A percentile compares a stretch with the other conserved stretches of the same genome.
phyloP scores from a whole-genome alignment of 1,140 invertebrate species.

The Pachyrhynchus sulphureomaculatus region DNA sequence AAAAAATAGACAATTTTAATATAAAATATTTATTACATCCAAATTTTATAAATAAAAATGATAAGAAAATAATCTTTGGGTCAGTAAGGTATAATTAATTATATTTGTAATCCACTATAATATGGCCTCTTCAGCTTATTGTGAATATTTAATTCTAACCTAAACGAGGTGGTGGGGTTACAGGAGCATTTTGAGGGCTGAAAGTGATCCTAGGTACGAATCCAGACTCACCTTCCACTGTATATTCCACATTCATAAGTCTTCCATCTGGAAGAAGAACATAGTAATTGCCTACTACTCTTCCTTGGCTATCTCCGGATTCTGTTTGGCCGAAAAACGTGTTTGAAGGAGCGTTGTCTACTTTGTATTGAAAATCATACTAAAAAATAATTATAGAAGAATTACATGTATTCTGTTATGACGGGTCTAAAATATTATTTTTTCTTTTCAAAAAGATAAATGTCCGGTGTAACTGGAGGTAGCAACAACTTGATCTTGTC shows the following conservation, averaged over 20 bases:
- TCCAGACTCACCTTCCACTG: slow-evolving; percentile 66
- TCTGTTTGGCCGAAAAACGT: slow-evolving; percentile 67
- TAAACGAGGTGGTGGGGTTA: slow-evolving; percentile 5
- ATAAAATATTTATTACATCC: too few relatives aligned
- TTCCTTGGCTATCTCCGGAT: slow-evolving; percentile 60
- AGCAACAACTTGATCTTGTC: too few relatives aligned
- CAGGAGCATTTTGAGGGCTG: slow-evolving; percentile 21
- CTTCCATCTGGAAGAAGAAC: slow-evolving; percentile 67
- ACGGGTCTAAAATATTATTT: too few relatives aligned
- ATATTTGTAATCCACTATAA: background rate
- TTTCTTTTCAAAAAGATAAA: too few relatives aligned
- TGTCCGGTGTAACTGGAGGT: too few relatives aligned
- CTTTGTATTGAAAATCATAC: slow-evolving; percentile 71
- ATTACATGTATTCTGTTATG: too few relatives aligned
- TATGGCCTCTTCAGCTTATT: background rate
- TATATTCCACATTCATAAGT: slow-evolving; percentile 68
- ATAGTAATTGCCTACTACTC: slow-evolving; percentile 63
- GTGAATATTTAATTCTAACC: background rate
- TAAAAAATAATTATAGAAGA: slow-evolving; percentile 54
- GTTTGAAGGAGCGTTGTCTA: slow-evolving; percentile 64
- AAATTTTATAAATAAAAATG: too few relatives aligned
- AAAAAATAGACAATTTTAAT: too few relatives aligned
- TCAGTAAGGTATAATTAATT: too few relatives aligned
- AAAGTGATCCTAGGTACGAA: slow-evolving; percentile 68
- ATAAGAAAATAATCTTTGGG: too few relatives aligned